Evolutionary conservation across 1,140 invertebrate genomes (phyloP), one percentile per base, ranked within the genome.

Genomic region (Atta colombica): DNA sequence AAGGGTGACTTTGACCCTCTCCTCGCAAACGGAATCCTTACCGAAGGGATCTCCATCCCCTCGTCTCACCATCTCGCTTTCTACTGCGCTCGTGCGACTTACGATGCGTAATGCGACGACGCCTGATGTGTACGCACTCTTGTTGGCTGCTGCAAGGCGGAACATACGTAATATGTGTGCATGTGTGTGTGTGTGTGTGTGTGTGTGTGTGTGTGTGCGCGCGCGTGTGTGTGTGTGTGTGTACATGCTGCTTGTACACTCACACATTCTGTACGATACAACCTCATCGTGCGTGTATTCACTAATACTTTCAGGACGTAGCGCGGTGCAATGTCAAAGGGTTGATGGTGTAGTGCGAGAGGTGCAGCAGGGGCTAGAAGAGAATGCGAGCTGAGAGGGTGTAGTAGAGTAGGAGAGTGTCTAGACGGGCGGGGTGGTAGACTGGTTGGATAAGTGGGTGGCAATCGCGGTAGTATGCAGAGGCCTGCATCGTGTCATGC

Each of bases 341-440:
- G 93, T 84, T 77, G 89, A 90, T 92, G 89, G 93, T 93, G 90
- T 91, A 87, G 90, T 49, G 88, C 89, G 78, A 80, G 85, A 90
- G 85, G 80, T 80, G 85, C 81, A 86, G 85, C 81, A 68, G 88
- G 45, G 85, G 86, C 68, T 61, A 82, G 89, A 86, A 87, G 63
- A 89, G 18, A 74, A 71, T 66, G 85, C 63, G 85, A 89, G 89
- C 88, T 92, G 86, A 89, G 92, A 93, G 92, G 91, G 92, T 93
- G 90, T 89, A 94, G 93, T 93, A 93, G 93, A 94, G 94, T 94
- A 94, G 92, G 93, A 94, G 92, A 93, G 91, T 92, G 94, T 94
- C 94, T 94, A 94, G 94, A 94, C 94, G 93, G 92, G 92, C 93
- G 86, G 93, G 92, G 92, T 91, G 91, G 92, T 89, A 92, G 92